Evolutionary conservation across 2,113 vertebrate species (phyloP).

Genomic region (Ptilorrhoa leucosticta): DNA sequence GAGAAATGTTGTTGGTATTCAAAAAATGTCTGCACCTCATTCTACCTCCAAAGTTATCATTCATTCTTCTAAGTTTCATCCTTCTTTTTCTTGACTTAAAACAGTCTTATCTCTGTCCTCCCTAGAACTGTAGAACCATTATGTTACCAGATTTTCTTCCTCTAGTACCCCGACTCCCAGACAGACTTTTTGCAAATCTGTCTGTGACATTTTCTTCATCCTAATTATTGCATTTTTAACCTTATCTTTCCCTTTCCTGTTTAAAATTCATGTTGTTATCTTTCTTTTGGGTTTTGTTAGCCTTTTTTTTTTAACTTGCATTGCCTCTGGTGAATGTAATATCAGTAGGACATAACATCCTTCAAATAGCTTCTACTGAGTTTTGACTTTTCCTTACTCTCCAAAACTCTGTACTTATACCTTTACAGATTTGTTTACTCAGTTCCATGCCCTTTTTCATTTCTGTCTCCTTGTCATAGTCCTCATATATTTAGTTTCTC

Average conservation of each 20-base stretch:
- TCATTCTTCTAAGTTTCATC: not conserved
- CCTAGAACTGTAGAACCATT: not conserved
- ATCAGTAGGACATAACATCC: not conserved
- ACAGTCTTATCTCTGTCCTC: not conserved
- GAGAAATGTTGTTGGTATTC: not conserved
- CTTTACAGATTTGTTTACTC: not conserved
- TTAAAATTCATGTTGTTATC: not conserved
- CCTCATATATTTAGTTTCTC: not conserved
- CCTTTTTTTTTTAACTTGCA: not conserved
- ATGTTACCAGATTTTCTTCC: not conserved
- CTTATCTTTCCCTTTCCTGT: not conserved
- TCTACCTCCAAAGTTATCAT: not conserved
- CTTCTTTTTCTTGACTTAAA: not conserved
- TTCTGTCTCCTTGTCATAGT: not conserved
- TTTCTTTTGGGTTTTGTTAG: not conserved
- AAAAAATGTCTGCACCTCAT: not conserved
- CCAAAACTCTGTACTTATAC: not conserved
- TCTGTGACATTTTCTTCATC: not conserved
- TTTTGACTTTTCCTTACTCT: not conserved
- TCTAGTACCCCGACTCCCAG: not conserved
- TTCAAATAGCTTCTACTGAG: not conserved
- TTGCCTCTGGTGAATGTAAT: not conserved
- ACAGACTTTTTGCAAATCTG: not conserved
- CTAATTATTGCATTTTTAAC: not conserved
- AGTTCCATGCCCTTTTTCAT: not conserved